Evolutionary conservation across 2,113 vertebrate genomes (phyloP).

Genomic region (Caretta caretta): DNA sequence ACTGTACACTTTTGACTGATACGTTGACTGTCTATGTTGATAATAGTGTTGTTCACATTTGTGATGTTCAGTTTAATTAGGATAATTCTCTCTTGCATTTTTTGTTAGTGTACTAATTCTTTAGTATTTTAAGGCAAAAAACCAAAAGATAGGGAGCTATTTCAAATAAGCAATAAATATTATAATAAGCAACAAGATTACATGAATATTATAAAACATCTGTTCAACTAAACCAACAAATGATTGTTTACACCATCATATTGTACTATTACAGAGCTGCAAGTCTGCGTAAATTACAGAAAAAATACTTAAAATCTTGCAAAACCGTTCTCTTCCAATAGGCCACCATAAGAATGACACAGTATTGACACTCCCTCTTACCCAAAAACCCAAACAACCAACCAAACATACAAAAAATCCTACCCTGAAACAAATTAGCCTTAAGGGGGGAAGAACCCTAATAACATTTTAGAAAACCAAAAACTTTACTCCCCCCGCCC

Average conservation of each 20-base stretch:
- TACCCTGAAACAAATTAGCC: neutral
- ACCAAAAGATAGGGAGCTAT: neutral
- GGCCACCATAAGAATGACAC: neutral
- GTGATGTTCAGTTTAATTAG: neutral
- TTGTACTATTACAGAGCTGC: neutral
- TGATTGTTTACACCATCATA: neutral
- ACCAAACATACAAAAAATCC: neutral
- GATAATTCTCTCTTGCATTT: neutral
- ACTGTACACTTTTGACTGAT: fast-evolving
- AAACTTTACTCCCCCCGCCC: neutral
- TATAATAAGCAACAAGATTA: neutral
- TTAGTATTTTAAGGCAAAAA: neutral
- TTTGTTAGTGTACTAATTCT: neutral
- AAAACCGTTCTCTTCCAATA: neutral
- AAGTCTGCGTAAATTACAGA: neutral
- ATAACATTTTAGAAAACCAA: neutral
- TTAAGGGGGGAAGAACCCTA: neutral
- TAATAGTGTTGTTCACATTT: neutral
- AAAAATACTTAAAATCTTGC: neutral
- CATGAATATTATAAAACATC: neutral
- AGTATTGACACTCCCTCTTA: neutral
- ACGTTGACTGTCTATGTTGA: neutral
- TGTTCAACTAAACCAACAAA: neutral
- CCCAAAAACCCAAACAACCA: neutral
- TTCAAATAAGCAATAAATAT: neutral